These are phyloP conservation scores for Asbolus verrucosus DNA, from an alignment of 1,140 invertebrate species.

Conservation along the genomic window DNA sequence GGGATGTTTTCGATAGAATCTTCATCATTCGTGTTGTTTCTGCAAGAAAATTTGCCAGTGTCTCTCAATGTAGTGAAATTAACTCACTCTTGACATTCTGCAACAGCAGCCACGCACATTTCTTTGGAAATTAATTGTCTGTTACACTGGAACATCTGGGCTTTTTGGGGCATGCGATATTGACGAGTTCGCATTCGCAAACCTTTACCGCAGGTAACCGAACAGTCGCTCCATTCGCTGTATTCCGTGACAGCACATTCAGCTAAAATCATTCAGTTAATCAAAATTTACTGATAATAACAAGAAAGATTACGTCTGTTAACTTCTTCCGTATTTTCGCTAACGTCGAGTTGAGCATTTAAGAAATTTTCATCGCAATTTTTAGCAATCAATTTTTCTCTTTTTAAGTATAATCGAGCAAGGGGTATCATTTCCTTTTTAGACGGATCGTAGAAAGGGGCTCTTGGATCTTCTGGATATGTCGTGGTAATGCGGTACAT, in stretches of 20 bases:
- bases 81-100: constrained; percentile 72
- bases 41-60: neutral
- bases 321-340: constrained; percentile 80
- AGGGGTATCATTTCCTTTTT: constrained; percentile 83
- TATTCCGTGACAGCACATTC: constrained; percentile 84
- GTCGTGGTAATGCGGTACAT: constrained; percentile 90
- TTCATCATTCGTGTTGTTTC: constrained; percentile 40
- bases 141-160: constrained; percentile 81
- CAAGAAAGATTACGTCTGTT: constrained; percentile 73
- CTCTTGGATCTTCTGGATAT: constrained; percentile 87
- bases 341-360: constrained; percentile 72
- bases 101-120: constrained; percentile 82
- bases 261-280: constrained; percentile 66
- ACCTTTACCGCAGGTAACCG: constrained; percentile 90
- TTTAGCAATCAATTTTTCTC: constrained; percentile 79
- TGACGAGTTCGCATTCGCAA: constrained; percentile 82
- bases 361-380: constrained; percentile 78
- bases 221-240: constrained; percentile 82
- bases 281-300: neutral
- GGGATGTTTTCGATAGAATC: constrained; percentile 59
- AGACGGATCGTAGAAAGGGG: constrained; percentile 90
- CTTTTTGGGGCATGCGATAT: constrained; percentile 83
- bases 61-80: too few species aligned
- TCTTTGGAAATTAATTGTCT: constrained; percentile 87
- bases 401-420: constrained; percentile 78